Evolutionary conservation across 2,113 vertebrate species (phyloP), one percentile per base, ranked within the genome.

Genomic region (Kryptolebias marmoratus): DNA sequence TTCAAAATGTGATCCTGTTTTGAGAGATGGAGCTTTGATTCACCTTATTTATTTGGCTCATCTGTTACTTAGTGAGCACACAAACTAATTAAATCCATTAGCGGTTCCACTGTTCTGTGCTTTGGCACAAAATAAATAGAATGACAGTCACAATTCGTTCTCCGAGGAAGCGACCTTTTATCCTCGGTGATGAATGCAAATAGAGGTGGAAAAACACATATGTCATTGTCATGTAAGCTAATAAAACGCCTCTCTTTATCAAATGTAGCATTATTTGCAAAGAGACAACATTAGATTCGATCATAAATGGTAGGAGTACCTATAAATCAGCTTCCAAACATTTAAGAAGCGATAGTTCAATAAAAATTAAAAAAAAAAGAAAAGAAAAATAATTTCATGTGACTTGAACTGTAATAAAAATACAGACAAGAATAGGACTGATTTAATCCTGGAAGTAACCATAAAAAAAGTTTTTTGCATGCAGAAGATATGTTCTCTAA

Each of bases 81-180:
- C 45, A 59, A 68, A 64, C 73, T 62, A 81, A 81, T 83, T 71
- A 85, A 81, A 82, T 11, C 70, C 78, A 64, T 75, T 76, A 81
- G 79, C 63, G 49, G 39, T 9, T 11, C 45, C 49, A 47, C 16
- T 48, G 22, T 44, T 57, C 44, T 30, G 1, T 64, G 47, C 39
- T 52, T 64, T 32, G 27, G 60, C 71, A 39, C 36, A 42, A 59
- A 65, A 75, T 82, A 82, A 79, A 82, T 11, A 39, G 12, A 52
- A 67, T 60, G 67, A 61, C 47, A 12, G 36, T 39, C 12, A 60
- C 56, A 68, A 44, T 75, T 73, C 69, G 84, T 82, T 86, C 75
- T 60, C 15, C 11, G 59, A 83, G 44, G 64, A 47, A 66, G 31
- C 68, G 69, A 74, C 74, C 78, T 80, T 77, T 79, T 18, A 1